Conservation (phyloP, 92 coral and sea anemone species). For the Porites rus region DNA sequence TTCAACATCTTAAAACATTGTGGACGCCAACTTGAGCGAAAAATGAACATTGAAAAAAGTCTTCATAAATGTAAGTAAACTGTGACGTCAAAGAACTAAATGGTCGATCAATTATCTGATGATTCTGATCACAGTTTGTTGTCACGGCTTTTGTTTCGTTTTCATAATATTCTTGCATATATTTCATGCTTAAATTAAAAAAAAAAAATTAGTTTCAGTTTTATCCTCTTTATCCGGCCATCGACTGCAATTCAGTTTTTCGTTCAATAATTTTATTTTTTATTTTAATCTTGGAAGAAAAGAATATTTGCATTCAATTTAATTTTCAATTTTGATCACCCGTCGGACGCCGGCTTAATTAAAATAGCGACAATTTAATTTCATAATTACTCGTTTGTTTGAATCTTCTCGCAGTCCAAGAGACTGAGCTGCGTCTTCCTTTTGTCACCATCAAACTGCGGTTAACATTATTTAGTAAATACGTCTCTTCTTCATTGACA, state of each 20-base stretch:
- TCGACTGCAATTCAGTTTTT: background rate
- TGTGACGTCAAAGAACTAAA: slow-evolving; percentile 24
- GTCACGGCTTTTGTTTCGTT: background rate
- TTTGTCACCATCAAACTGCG: slow-evolving; percentile 18
- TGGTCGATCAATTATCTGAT: slow-evolving; percentile 20
- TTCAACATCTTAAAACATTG: background rate
- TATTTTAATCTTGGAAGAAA: background rate
- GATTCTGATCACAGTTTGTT: background rate
- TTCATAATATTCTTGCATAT: background rate
- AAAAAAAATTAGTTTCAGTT: background rate
- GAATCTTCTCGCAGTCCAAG: slow-evolving; percentile 1
- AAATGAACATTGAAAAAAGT: background rate
- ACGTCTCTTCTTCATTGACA: background rate
- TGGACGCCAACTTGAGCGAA: background rate
- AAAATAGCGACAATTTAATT: slow-evolving; percentile 29
- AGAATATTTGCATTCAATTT: background rate
- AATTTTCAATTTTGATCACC: slow-evolving; percentile 27
- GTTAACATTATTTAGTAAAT: slow-evolving; percentile 6
- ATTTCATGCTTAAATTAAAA: background rate
- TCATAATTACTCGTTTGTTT: slow-evolving; percentile 28
- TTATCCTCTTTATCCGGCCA: background rate
- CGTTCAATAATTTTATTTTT: background rate
- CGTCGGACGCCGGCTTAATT: slow-evolving; percentile 26
- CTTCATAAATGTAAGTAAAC: slow-evolving; percentile 1
- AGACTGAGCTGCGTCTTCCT: background rate